phyloP scores from a whole-genome alignment of 1,140 invertebrate genomes.

The Ceratosolen solmsi region DNA sequence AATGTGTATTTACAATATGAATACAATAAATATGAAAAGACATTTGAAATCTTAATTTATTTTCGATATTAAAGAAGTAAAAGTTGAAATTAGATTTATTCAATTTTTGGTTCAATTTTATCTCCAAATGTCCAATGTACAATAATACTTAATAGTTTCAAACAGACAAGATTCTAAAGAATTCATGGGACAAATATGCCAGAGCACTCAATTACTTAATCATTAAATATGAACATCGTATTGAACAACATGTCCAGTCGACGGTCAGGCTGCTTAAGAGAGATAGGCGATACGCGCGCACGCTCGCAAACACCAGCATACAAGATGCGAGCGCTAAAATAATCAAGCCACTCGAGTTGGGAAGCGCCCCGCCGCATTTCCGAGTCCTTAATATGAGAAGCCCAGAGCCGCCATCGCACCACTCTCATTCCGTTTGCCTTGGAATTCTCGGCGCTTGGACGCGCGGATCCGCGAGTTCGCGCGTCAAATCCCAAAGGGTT shows the following conservation, averaged over 20 bases:
- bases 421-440: not conserved
- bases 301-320: not conserved
- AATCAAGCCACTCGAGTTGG: conserved; percentile 31
- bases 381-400: not conserved
- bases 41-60: too few species aligned
- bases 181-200: not conserved
- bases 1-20: too few species aligned
- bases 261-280: not conserved
- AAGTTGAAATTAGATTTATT: too few species aligned
- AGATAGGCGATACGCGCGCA: not conserved
- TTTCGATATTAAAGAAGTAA: too few species aligned
- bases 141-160: too few species aligned
- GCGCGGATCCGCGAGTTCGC: not conserved
- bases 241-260: not conserved
- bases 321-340: not conserved
- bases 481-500: too few species aligned
- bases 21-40: too few species aligned
- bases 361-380: not conserved
- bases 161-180: too few species aligned
- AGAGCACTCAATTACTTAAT: not conserved
- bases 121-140: too few species aligned
- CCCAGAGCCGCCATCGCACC: too few species aligned
- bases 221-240: not conserved
- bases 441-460: not conserved
- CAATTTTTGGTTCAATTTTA: too few species aligned